These are phyloP conservation scores for Lampropteryx suffumata DNA, from an alignment of 2,888 invertebrate genomes.

Conservation along the genomic window DNA sequence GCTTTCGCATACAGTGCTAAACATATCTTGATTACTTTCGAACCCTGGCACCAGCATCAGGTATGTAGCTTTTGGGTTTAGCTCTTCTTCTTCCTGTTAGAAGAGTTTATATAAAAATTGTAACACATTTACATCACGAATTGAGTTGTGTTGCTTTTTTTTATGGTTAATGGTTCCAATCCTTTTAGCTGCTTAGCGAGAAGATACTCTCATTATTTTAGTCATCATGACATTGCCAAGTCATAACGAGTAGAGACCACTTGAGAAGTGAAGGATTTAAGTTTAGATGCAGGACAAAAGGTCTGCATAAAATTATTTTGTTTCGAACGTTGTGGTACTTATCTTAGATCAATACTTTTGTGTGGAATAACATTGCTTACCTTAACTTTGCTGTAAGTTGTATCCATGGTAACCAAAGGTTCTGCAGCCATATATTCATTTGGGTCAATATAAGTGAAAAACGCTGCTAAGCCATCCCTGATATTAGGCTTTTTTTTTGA, in stretches of 20 bases:
- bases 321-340: too few relatives aligned
- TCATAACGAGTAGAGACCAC: too few relatives aligned
- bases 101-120: background rate
- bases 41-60: slow-evolving; percentile 48
- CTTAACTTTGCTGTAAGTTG: slow-evolving; percentile 22
- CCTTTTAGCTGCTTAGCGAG: too few relatives aligned
- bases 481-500: background rate
- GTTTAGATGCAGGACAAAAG: too few relatives aligned
- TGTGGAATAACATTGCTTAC: slow-evolving; percentile 21
- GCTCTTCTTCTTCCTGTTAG: slow-evolving; percentile 34
- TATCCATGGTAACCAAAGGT: slow-evolving; percentile 29
- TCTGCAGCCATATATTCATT: slow-evolving; percentile 29
- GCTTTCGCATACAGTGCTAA: slow-evolving; percentile 36
- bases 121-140: too few relatives aligned
- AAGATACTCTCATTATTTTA: too few relatives aligned
- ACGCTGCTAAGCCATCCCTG: slow-evolving; percentile 23
- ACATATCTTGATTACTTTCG: slow-evolving; percentile 41
- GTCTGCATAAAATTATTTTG: background rate
- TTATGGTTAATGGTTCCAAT: too few relatives aligned
- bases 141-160: too few relatives aligned
- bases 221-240: too few relatives aligned
- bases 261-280: too few relatives aligned
- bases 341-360: too few relatives aligned
- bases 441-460: slow-evolving; percentile 27
- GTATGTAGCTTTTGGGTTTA: slow-evolving; percentile 39